Percentiles rank a stretch among this genome's conserved stretches.
Evolutionary conservation across 2,113 vertebrate genomes (phyloP).

Genomic region (Orcinus orca): DNA sequence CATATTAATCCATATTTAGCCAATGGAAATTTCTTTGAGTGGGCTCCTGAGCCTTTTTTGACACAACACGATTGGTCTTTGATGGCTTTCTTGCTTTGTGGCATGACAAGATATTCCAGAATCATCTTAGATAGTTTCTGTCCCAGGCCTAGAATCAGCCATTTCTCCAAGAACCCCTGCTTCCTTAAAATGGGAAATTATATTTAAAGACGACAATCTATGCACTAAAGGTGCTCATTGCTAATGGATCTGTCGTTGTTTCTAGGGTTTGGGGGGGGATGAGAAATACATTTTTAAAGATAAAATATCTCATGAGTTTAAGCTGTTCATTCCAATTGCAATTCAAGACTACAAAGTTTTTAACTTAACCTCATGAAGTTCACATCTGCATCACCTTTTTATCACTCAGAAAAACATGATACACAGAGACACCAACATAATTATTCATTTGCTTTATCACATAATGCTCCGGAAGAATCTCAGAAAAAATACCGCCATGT

Average conservation of each 20-base stretch:
- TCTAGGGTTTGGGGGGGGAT: background rate
- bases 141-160: background rate
- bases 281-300: slow-evolving; percentile 9
- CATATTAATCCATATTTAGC: background rate
- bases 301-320: slow-evolving; percentile 1
- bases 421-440: background rate
- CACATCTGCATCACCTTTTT: background rate
- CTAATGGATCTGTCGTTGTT: background rate
- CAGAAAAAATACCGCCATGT: background rate
- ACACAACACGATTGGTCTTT: background rate
- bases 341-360: background rate
- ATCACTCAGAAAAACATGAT: background rate
- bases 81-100: background rate
- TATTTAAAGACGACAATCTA: background rate
- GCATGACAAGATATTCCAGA: background rate
- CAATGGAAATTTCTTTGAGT: background rate
- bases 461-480: background rate
- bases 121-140: background rate
- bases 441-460: background rate
- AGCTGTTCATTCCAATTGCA: background rate
- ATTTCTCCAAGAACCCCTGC: background rate
- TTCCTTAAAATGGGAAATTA: background rate
- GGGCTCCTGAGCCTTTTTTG: background rate
- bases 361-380: background rate
- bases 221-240: background rate